phyloP scores from a whole-genome alignment of 2,113 vertebrate species.

The Deroptyus accipitrinus region DNA sequence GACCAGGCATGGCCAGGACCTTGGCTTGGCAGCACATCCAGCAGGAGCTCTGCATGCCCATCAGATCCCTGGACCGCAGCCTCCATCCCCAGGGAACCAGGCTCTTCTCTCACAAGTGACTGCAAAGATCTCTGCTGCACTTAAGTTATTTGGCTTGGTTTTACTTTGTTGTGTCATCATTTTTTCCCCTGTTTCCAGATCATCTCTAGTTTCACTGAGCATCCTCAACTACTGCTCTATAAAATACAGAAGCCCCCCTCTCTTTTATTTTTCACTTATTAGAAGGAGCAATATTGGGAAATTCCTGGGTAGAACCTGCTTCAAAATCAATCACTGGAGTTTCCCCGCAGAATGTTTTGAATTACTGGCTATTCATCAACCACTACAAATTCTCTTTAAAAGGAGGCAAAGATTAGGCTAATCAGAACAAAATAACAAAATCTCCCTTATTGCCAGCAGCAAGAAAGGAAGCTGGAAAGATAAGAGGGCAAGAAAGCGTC shows the following conservation, averaged over 20 bases:
- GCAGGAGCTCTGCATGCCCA: not conserved
- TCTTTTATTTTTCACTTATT: not conserved
- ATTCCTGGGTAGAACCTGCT: not conserved
- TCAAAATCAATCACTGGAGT: not conserved
- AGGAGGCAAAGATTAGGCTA: not conserved
- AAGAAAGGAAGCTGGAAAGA: not conserved
- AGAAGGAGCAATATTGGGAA: not conserved
- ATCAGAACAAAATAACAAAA: not conserved
- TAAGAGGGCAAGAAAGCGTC: not conserved
- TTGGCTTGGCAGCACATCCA: accelerated
- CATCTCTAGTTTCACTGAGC: not conserved
- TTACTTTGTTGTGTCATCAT: not conserved
- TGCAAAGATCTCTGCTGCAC: not conserved
- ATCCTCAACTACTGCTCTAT: not conserved
- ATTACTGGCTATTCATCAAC: not conserved
- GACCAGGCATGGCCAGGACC: not conserved
- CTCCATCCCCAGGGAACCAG: not conserved
- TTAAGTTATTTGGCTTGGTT: not conserved
- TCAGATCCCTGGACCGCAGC: not conserved
- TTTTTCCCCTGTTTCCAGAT: not conserved
- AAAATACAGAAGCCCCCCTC: not conserved
- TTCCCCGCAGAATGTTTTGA: not conserved
- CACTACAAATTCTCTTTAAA: not conserved
- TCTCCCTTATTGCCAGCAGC: not conserved
- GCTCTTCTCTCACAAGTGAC: accelerated